phyloP scores from a whole-genome alignment of 2,113 vertebrate species.

The Syngnathus floridae region DNA sequence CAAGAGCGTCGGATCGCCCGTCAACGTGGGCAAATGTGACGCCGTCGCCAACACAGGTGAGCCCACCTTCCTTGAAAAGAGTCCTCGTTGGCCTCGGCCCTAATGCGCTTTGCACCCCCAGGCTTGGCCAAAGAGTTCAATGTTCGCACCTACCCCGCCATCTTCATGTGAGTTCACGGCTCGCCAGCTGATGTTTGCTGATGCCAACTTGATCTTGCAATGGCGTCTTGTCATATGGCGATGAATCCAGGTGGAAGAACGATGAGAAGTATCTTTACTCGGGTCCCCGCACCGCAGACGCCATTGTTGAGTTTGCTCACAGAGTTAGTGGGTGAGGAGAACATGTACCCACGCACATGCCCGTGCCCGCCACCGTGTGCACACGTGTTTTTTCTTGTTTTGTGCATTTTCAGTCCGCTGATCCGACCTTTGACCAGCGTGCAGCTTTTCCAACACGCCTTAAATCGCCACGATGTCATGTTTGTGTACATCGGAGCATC shows the following conservation, averaged over 20 bases:
- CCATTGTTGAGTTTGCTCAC: slow-evolving; percentile 87
- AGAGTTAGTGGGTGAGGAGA: slow-evolving; percentile 84
- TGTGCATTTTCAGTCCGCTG: slow-evolving; percentile 68
- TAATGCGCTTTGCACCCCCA: slow-evolving; percentile 36
- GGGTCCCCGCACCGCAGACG: slow-evolving; percentile 85
- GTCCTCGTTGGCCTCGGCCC: too few species aligned
- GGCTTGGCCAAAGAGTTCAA: slow-evolving; percentile 86
- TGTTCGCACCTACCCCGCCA: slow-evolving; percentile 86
- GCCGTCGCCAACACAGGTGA: slow-evolving; percentile 80
- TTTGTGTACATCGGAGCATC: slow-evolving; percentile 89
- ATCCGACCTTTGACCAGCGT: slow-evolving; percentile 80
- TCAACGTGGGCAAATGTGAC: slow-evolving; percentile 88
- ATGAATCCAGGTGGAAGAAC: slow-evolving; percentile 78
- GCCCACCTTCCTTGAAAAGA: slow-evolving; percentile 19
- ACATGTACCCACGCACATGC: too few species aligned
- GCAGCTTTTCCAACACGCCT: slow-evolving; percentile 85
- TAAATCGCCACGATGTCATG: slow-evolving; percentile 78
- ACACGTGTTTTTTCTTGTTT: background rate
- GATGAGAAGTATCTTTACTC: slow-evolving; percentile 83
- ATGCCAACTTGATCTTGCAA: background rate
- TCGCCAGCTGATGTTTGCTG: background rate
- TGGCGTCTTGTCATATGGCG: background rate
- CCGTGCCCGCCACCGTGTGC: background rate
- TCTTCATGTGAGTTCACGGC: slow-evolving; percentile 81
- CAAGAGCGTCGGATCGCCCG: slow-evolving; percentile 79